Evolutionary conservation across 2,797 vertebrate genomes (phyloP), one percentile per base, ranked within the genome.

Genomic region (Liasis olivaceus): DNA sequence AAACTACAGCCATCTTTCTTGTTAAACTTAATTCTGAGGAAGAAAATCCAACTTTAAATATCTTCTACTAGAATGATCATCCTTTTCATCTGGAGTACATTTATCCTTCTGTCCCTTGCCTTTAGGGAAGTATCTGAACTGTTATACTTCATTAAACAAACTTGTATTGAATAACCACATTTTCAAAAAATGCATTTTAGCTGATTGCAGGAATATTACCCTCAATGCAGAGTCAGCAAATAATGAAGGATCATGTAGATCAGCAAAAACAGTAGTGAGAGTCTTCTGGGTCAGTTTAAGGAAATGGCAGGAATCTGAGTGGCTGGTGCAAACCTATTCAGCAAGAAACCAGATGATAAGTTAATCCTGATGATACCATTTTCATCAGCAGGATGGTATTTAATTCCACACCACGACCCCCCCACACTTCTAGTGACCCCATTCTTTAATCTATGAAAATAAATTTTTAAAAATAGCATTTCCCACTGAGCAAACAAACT

Each of bases 21-120:
- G 26, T 77, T 95, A 90, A 28, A 93, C 90, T 97, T 94, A 94
- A 90, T 87, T 91, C 81, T 90, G 94, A 95, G 88, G 51, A 93
- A 88, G 93, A 85, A 95, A 94, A 87, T 1, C 87, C 66, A 84
- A 93, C 60, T 36, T 95, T 91, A 93, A 93, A 91, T 14, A 63
- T 94, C 96, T 94, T 90, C 93, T 95, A 93, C 90, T 85, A 89
- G 89, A 81, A 47, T 47, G 77, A 95, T 95, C 95, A 96, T 95
- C 90, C 89, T 94, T 96, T 96, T 96, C 95, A 96, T 96, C 95
- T 97, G 95, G 94, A 95, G 93, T 95, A 91, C 94, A 93, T 95
- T 97, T 96, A 93, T 90, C 89, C 60, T 64, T 95, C 96, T 95
- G 92, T 85, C 89, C 77, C 72, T 94, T 87, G 88, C 63, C 88